A percentile compares a stretch with the other conserved stretches of the same genome.
These are phyloP conservation scores for Lanistes nyassanus DNA, from an alignment of 1,140 invertebrate genomes.

Conservation along the genomic window DNA sequence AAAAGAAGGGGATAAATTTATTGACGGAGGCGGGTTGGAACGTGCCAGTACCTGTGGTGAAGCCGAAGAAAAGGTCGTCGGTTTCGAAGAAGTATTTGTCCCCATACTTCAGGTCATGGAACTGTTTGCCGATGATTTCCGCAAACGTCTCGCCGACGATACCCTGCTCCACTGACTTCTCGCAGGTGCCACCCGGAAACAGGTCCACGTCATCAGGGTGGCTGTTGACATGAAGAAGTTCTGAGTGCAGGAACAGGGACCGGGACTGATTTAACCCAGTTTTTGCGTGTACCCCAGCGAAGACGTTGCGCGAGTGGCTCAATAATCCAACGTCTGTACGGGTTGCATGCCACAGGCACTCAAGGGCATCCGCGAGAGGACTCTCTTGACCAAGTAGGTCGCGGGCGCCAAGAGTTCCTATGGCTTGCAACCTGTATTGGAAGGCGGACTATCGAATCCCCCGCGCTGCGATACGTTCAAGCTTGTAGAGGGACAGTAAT, in stretches of 20 bases:
- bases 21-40: neutral
- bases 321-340: neutral
- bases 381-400: too few species aligned
- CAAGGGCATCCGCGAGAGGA: too few species aligned
- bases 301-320: neutral
- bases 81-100: slow-evolving; percentile 98
- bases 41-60: slow-evolving; percentile 71
- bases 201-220: slow-evolving; percentile 85
- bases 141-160: slow-evolving; percentile 95
- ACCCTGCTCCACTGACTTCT: slow-evolving; percentile 85
- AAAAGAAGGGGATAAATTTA: slow-evolving; percentile 10
- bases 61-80: slow-evolving; percentile 65
- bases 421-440: too few species aligned
- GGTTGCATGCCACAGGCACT: too few species aligned
- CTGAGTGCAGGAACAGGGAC: neutral
- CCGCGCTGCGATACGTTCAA: too few species aligned
- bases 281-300: neutral
- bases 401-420: too few species aligned
- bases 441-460: too few species aligned
- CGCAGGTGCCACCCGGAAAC: slow-evolving; percentile 85
- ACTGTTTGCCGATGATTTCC: slow-evolving; percentile 94
- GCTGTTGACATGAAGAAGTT: slow-evolving; percentile 52
- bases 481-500: too few species aligned
- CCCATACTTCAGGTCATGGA: slow-evolving; percentile 86
- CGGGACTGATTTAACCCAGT: neutral